These are phyloP conservation scores for Argyresthia albistria DNA, from an alignment of 2,888 invertebrate genomes.

Conservation along the genomic window DNA sequence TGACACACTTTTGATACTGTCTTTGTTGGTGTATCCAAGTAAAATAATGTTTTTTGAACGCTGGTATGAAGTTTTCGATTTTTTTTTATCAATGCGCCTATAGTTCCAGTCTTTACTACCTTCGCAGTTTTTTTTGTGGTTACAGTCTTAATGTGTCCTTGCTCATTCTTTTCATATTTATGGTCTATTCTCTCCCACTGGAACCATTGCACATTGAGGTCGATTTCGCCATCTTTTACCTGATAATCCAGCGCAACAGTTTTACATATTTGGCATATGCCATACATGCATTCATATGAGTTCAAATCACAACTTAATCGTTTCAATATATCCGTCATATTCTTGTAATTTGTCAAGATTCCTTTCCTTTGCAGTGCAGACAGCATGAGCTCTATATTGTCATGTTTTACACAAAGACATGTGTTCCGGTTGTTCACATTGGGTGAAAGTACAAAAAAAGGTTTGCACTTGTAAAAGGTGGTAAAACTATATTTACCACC, in stretches of 20 bases:
- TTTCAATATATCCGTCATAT: background rate
- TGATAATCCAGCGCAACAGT: background rate
- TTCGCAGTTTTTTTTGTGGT: constrained; percentile 1
- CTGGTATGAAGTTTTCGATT: background rate
- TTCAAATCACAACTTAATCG: background rate
- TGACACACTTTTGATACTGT: background rate
- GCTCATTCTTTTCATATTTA: background rate
- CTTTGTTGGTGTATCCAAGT: constrained; percentile 2
- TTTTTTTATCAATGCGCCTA: background rate
- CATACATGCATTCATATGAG: background rate
- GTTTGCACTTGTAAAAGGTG: constrained; percentile 4
- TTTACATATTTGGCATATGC: background rate
- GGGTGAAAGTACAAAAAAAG: constrained; percentile 1
- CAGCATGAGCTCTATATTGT: background rate
- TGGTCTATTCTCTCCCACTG: background rate
- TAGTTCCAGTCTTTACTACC: background rate
- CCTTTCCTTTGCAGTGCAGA: background rate
- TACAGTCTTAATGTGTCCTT: background rate
- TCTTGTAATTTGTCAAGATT: background rate
- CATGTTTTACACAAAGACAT: background rate
- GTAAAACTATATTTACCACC: background rate
- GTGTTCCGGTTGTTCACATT: constrained; percentile 1
- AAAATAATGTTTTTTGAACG: constrained; percentile 5
- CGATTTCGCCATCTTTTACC: background rate
- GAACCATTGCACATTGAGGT: background rate